phyloP scores from a whole-genome alignment of 92 coral and sea anemone species.

The Phenganax subtilis region DNA sequence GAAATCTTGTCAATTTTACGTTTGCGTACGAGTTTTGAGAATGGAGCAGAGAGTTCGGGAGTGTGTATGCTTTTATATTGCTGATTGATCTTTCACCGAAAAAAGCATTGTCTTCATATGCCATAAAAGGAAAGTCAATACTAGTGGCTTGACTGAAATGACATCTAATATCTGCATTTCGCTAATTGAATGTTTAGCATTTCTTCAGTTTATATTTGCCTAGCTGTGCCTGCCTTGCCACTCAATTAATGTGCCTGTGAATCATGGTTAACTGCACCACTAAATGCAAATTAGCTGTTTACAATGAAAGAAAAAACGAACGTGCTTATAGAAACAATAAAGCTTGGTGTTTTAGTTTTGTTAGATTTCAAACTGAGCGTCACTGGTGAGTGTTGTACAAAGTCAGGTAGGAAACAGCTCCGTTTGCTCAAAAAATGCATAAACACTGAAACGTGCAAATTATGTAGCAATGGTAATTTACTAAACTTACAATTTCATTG shows the following conservation, averaged over 20 bases:
- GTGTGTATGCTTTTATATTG: conserved; percentile 30
- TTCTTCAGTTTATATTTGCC: conserved; percentile 16
- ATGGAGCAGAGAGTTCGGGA: conserved; percentile 21
- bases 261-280: not conserved
- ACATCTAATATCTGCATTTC: conserved; percentile 40
- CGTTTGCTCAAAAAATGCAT: conserved; percentile 35
- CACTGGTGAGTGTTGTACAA: conserved; percentile 13
- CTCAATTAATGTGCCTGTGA: not conserved
- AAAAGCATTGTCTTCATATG: conserved; percentile 32
- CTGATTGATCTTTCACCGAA: conserved; percentile 33
- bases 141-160: conserved; percentile 22
- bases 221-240: not conserved
- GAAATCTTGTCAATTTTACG: not conserved
- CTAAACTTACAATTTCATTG: conserved; percentile 14
- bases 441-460: conserved; percentile 9
- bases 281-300: not conserved
- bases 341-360: not conserved
- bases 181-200: conserved; percentile 27
- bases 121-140: conserved; percentile 42
- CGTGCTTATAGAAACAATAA: not conserved
- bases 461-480: conserved; percentile 30
- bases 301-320: too few relatives aligned
- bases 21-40: conserved; percentile 11
- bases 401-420: conserved; percentile 34
- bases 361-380: conserved; percentile 15